Evolutionary conservation across 1,140 invertebrate genomes (phyloP).

Genomic region (Vollenhovia emeryi): DNA sequence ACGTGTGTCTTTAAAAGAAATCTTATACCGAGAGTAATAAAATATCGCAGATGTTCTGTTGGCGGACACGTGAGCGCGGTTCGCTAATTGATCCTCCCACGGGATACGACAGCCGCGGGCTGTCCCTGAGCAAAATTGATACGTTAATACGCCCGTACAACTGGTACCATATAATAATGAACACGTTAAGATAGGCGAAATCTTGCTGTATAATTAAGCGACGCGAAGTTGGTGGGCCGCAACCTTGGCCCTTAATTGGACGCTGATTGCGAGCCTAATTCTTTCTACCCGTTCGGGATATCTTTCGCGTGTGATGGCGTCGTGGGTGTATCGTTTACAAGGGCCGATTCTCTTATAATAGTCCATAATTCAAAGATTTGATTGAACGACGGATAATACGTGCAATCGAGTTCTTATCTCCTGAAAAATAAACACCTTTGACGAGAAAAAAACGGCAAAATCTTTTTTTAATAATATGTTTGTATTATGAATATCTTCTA

Average conservation of each 20-base stretch:
- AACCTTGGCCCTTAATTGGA: constrained; percentile 60
- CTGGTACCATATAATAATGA: constrained; percentile 59
- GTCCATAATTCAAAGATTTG: constrained; percentile 47
- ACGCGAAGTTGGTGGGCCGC: constrained; percentile 19
- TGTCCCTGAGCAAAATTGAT: constrained; percentile 70
- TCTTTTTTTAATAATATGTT: neutral
- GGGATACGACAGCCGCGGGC: neutral
- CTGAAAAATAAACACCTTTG: neutral
- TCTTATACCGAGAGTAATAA: neutral
- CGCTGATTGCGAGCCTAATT: constrained; percentile 64
- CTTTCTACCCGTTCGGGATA: constrained; percentile 23
- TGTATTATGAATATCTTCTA: neutral
- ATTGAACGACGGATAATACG: constrained; percentile 4
- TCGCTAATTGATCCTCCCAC: constrained; percentile 19
- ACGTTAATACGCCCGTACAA: constrained; percentile 68
- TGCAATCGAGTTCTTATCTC: neutral
- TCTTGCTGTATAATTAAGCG: constrained; percentile 72
- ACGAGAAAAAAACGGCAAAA: neutral
- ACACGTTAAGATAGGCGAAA: constrained; percentile 76
- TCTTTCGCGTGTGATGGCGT: constrained; percentile 44
- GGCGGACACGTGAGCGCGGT: neutral
- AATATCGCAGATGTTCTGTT: neutral
- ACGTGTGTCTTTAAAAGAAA: neutral
- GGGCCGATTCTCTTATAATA: constrained; percentile 33
- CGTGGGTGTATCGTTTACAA: constrained; percentile 1